phyloP scores from a whole-genome alignment of 2,888 invertebrate species.

The Ctena decussata region DNA sequence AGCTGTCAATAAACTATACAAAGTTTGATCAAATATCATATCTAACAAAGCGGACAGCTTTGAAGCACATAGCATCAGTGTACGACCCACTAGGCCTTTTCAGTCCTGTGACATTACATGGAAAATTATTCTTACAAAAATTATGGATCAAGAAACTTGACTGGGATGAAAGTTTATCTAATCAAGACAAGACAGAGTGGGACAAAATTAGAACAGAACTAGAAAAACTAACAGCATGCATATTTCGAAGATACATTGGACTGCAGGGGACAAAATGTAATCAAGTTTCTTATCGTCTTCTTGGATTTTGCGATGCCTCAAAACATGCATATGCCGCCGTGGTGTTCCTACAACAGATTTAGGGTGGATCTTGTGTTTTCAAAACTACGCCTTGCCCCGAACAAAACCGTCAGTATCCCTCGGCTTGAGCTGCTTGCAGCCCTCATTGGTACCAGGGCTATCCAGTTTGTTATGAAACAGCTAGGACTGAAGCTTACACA shows the following conservation, averaged over 20 bases:
- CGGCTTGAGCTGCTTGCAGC: constrained; percentile 13
- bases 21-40: background rate
- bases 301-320: constrained; percentile 17
- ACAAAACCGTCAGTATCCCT: constrained; percentile 3
- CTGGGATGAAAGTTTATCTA: background rate
- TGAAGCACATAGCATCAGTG: constrained; percentile 16
- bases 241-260: background rate
- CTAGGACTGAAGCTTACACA: background rate
- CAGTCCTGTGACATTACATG: constrained; percentile 2
- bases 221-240: background rate
- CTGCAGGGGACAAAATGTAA: background rate
- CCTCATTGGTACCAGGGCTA: background rate
- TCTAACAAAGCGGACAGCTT: constrained; percentile 1
- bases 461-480: background rate
- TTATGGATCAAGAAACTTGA: constrained; percentile 7
- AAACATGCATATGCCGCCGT: background rate
- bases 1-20: background rate
- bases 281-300: background rate
- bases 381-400: constrained; percentile 23
- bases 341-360: background rate
- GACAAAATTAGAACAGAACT: background rate
- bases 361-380: constrained; percentile 9
- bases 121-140: constrained; percentile 12
- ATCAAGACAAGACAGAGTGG: background rate
- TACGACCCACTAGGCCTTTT: constrained; percentile 6